Conservation (phyloP, 2,888 invertebrate genomes). For the Gryllus longicercus region DNA sequence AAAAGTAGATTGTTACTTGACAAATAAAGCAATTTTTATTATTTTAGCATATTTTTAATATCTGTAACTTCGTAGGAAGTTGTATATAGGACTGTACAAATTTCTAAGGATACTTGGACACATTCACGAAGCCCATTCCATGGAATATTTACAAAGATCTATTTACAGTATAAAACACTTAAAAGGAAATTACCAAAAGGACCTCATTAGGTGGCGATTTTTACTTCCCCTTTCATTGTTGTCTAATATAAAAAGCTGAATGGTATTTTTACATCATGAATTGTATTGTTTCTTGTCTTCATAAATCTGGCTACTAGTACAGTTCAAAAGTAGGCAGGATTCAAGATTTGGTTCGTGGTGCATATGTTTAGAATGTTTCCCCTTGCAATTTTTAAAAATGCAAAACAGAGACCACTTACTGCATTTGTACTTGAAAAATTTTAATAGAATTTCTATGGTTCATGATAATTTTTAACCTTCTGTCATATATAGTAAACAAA, state of each 20-base stretch:
- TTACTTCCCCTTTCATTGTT: conserved; percentile 22
- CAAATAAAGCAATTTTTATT: conserved; percentile 38
- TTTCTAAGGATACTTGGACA: background rate
- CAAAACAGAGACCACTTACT: background rate
- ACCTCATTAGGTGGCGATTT: conserved; percentile 28
- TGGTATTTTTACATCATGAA: conserved; percentile 29
- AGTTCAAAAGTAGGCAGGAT: conserved; percentile 32
- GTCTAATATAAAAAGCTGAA: conserved; percentile 35
- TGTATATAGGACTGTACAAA: conserved; percentile 11
- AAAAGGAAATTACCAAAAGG: conserved; percentile 35
- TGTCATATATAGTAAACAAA: background rate
- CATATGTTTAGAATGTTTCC: conserved; percentile 28
- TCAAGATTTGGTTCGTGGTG: conserved; percentile 26
- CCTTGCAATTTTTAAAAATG: conserved; percentile 21
- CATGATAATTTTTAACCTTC: background rate
- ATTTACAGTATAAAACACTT: conserved; percentile 38
- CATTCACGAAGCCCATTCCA: conserved; percentile 19
- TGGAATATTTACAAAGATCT: conserved; percentile 27
- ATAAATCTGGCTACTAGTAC: conserved; percentile 26
- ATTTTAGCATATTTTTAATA: conserved; percentile 29
- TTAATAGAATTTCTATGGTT: conserved; percentile 12
- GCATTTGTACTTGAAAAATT: conserved; percentile 28
- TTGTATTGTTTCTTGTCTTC: conserved; percentile 20
- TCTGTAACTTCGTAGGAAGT: conserved; percentile 17
- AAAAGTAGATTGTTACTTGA: conserved; percentile 26